These are phyloP conservation scores for Panagrolaimus sp. DNA, from an alignment of 1,140 invertebrate genomes.

Conservation along the genomic window DNA sequence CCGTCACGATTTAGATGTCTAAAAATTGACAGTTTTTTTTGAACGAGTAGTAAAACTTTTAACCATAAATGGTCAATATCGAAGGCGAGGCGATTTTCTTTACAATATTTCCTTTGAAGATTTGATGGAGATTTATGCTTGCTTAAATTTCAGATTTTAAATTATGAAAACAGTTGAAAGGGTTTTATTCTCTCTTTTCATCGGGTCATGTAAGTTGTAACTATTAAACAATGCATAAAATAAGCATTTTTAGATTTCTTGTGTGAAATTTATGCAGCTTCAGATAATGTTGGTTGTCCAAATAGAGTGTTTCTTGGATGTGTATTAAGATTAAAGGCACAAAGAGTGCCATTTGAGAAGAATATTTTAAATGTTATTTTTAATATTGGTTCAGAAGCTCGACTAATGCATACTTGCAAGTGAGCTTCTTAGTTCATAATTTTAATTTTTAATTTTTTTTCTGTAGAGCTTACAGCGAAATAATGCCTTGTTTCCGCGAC, in stretches of 20 bases:
- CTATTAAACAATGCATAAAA: no score
- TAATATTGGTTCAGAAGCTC: constrained; percentile 37
- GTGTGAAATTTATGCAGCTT: background rate
- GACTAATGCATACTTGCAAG: constrained; percentile 38
- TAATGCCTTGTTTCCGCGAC: constrained; percentile 34
- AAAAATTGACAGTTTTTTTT: constrained; percentile 7
- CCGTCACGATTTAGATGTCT: constrained; percentile 9
- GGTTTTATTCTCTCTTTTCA: no score
- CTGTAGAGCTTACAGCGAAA: constrained; percentile 26
- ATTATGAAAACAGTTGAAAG: no score
- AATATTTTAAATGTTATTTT: constrained; percentile 32
- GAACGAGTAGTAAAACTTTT: no score
- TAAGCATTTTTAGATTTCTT: background rate
- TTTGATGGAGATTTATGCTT: no score
- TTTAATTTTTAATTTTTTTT: background rate
- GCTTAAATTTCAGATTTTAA: no score
- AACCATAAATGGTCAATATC: no score
- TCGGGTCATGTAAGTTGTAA: background rate
- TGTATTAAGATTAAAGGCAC: constrained; percentile 20
- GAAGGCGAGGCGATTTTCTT: no score
- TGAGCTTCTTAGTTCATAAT: background rate
- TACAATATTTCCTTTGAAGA: no score
- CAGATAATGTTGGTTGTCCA: constrained; percentile 17
- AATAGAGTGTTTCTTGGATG: constrained; percentile 22
- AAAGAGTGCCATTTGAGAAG: constrained; percentile 26